A percentile compares a stretch with the other conserved stretches of the same genome.
phyloP scores from a whole-genome alignment of 35 echinoderm and acorn worm genomes.

The Diadema setosum region DNA sequence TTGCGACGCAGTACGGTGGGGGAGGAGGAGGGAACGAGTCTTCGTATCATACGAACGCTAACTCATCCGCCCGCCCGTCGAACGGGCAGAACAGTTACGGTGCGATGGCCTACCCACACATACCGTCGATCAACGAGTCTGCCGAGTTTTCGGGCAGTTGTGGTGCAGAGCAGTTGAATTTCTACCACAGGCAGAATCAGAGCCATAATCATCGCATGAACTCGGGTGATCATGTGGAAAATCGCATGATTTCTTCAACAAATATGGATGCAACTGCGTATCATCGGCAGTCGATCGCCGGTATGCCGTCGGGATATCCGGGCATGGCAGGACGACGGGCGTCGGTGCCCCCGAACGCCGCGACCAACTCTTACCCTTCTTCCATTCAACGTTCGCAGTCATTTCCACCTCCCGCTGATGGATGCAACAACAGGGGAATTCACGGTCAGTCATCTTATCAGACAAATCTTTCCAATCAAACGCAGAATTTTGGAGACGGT shows the following conservation, averaged over 20 bases:
- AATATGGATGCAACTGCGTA: not conserved
- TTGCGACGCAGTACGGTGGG: not conserved
- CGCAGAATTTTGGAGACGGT: not conserved
- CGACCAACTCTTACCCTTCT: not conserved
- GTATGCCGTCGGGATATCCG: not conserved
- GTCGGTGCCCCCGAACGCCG: not conserved
- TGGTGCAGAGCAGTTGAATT: not conserved
- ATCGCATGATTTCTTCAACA: not conserved
- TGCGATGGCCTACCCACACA: not conserved
- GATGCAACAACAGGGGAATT: not conserved
- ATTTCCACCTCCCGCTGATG: not conserved
- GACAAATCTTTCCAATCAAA: not conserved
- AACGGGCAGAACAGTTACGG: conserved; percentile 8
- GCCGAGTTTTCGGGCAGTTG: not conserved
- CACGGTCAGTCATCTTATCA: not conserved
- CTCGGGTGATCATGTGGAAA: not conserved
- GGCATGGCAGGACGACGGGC: not conserved
- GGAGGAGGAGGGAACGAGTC: not conserved
- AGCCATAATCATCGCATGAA: not conserved
- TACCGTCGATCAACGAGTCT: not conserved
- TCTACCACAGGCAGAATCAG: not conserved
- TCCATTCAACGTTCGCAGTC: not conserved
- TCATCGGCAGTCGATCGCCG: not conserved
- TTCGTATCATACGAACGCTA: not conserved
- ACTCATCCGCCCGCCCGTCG: not conserved